phyloP scores from a whole-genome alignment of 2,113 vertebrate species.

The Corythaeola cristata region DNA sequence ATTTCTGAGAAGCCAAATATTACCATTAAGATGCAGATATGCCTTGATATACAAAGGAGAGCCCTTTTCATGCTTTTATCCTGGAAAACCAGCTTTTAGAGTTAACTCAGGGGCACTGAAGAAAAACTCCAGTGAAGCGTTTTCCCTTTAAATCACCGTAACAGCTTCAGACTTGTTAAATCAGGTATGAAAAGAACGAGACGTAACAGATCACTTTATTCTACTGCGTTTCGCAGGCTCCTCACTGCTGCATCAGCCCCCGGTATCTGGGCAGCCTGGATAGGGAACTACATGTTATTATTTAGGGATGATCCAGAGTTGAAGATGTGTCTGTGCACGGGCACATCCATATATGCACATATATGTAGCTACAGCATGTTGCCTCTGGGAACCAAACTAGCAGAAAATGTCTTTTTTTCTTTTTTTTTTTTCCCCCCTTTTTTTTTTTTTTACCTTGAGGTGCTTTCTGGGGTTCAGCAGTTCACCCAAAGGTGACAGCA shows the following conservation, averaged over 20 bases:
- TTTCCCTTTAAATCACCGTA: neutral
- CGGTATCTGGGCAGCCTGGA: neutral
- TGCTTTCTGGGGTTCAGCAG: neutral
- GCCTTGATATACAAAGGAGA: neutral
- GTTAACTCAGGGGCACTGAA: neutral
- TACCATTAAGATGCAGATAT: neutral
- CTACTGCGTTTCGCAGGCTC: neutral
- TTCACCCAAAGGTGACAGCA: neutral
- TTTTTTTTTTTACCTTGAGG: too few species aligned
- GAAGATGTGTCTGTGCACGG: neutral
- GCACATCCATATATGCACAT: accelerated
- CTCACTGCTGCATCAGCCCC: neutral
- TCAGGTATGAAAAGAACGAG: neutral
- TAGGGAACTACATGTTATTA: neutral
- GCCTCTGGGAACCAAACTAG: neutral
- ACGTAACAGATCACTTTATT: neutral
- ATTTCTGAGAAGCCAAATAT: neutral
- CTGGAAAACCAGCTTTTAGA: neutral
- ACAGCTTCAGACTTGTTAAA: neutral
- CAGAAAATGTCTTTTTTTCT: neutral
- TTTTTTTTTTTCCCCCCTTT: too few species aligned
- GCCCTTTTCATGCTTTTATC: neutral
- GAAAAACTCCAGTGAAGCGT: neutral
- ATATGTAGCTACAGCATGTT: accelerated
- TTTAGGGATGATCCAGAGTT: accelerated